Evolutionary conservation across 1,140 invertebrate genomes (phyloP).

Genomic region (Cyclargus thomasi): DNA sequence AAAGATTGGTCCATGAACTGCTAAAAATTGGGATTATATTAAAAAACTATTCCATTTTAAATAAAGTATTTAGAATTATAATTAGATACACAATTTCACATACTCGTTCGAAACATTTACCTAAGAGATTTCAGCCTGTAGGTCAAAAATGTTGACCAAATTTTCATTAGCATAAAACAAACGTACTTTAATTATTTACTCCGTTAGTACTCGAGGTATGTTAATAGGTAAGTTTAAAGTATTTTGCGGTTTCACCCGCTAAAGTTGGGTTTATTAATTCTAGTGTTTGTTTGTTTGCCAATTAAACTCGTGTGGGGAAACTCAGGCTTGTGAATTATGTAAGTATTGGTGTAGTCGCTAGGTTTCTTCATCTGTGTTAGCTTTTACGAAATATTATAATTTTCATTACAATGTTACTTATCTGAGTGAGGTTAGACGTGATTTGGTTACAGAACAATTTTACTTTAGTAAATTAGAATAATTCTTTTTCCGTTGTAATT

Average conservation of each 20-base stretch:
- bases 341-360: not conserved
- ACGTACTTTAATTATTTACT: slow-evolving; percentile 1
- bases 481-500: too few species aligned
- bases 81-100: not conserved
- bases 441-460: too few species aligned
- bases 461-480: too few species aligned
- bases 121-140: not conserved
- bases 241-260: not conserved
- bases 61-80: not conserved
- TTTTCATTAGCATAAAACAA: slow-evolving; percentile 1
- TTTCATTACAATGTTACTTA: too few species aligned
- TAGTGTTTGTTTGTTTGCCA: slow-evolving; percentile 7
- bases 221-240: not conserved
- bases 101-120: too few species aligned
- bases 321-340: not conserved
- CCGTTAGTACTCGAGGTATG: not conserved
- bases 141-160: not conserved
- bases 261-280: not conserved
- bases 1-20: too few species aligned
- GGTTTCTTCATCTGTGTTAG: not conserved
- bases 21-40: too few species aligned
- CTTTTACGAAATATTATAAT: not conserved
- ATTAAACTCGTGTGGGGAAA: not conserved
- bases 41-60: not conserved
- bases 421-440: too few species aligned